A percentile compares a stretch with the other conserved stretches of the same genome.
Conservation (phyloP, 2,888 invertebrate species). For the Caenorhabditis imperialis region DNA sequence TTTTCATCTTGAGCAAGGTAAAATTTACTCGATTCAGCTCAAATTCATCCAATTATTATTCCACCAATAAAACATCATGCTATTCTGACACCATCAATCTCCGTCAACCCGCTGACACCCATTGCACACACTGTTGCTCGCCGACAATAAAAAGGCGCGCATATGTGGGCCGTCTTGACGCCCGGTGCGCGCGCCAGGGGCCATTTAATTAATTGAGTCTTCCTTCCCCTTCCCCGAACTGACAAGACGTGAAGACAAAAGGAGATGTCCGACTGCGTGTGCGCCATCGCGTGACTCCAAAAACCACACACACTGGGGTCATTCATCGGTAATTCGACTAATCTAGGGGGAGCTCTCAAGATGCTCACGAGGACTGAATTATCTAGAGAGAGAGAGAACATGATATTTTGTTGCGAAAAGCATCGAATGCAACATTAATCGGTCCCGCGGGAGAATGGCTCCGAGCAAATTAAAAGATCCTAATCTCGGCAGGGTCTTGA, state of each 20-base stretch:
- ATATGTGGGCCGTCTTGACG: constrained; percentile 34
- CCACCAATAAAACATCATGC: no score
- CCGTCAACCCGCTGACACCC: constrained; percentile 17
- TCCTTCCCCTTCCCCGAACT: neutral
- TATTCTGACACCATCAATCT: no score
- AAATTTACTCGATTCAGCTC: no score
- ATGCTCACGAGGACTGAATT: constrained; percentile 24
- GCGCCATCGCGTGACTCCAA: constrained; percentile 39
- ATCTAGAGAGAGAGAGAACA: constrained; percentile 10
- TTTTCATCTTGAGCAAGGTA: no score
- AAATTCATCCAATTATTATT: no score
- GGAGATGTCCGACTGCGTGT: no score
- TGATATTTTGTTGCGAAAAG: constrained; percentile 23
- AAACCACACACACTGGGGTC: neutral
- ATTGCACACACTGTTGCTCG: neutral
- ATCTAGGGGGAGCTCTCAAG: constrained; percentile 29
- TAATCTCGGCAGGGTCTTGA: constrained; percentile 19
- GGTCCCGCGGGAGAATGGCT: constrained; percentile 26
- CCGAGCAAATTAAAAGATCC: constrained; percentile 42
- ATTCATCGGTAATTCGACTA: constrained; percentile 51
- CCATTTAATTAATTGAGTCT: constrained; percentile 46
- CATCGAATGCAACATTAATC: constrained; percentile 46
- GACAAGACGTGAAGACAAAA: constrained; percentile 24
- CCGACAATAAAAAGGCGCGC: constrained; percentile 24
- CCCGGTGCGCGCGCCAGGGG: constrained; percentile 1